These are phyloP conservation scores for Azorinus chamasolen DNA, from an alignment of 2,888 invertebrate genomes.

Conservation along the genomic window DNA sequence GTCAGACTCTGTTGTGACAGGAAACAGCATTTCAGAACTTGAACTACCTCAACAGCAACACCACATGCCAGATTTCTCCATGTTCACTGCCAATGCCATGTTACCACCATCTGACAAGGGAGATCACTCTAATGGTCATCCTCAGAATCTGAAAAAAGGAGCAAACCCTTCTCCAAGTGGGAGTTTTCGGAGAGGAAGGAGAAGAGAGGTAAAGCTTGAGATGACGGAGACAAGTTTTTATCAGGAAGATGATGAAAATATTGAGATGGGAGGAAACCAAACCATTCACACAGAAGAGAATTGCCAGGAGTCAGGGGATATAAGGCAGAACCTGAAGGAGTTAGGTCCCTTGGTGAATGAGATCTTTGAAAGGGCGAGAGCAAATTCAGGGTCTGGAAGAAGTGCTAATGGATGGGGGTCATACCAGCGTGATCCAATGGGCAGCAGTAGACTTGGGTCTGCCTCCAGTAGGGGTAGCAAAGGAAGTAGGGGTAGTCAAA, in stretches of 20 bases:
- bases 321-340: constrained; percentile 43
- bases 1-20: constrained; percentile 57
- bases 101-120: constrained; percentile 38
- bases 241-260: constrained; percentile 66
- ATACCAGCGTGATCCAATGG: constrained; percentile 47
- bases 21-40: constrained; percentile 63
- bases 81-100: constrained; percentile 73
- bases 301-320: constrained; percentile 53
- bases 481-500: constrained; percentile 35
- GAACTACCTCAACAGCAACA: constrained; percentile 60
- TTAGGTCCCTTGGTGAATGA: constrained; percentile 57
- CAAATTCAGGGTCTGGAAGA: constrained; percentile 33
- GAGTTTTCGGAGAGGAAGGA: constrained; percentile 55
- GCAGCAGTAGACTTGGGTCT: constrained; percentile 56
- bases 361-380: constrained; percentile 54
- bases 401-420: constrained; percentile 31
- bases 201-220: constrained; percentile 65
- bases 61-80: constrained; percentile 71
- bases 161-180: constrained; percentile 64
- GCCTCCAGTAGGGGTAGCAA: constrained; percentile 60
- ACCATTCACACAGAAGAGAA: constrained; percentile 52
- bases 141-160: constrained; percentile 42
- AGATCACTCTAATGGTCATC: constrained; percentile 37
- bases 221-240: constrained; percentile 69
- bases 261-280: constrained; percentile 58